These are phyloP conservation scores for Ashinkailepas kermadecensis DNA, from an alignment of 2,888 invertebrate genomes.

Conservation along the genomic window DNA sequence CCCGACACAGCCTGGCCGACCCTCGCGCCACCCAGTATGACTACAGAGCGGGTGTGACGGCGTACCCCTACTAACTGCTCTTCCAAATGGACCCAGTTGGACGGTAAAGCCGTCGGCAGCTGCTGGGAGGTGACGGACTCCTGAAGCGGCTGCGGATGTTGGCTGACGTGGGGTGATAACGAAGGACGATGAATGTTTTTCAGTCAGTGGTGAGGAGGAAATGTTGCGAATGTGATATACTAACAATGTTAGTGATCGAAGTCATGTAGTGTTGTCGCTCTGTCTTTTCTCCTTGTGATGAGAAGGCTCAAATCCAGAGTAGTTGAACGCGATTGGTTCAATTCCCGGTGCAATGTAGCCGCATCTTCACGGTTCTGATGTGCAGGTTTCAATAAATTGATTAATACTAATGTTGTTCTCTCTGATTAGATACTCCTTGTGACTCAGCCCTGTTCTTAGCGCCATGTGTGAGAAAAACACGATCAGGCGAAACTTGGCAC, in stretches of 20 bases:
- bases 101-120: background rate
- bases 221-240: background rate
- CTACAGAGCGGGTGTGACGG: background rate
- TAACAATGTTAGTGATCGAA: background rate
- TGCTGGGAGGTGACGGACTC: background rate
- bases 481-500: no score
- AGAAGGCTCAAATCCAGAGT: background rate
- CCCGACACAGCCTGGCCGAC: background rate
- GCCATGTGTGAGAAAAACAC: no score
- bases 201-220: background rate
- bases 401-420: no score
- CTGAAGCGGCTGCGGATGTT: background rate
- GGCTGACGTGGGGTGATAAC: no score
- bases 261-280: background rate
- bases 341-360: background rate
- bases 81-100: no score
- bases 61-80: background rate
- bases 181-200: background rate
- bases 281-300: background rate
- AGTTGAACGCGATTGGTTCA: background rate
- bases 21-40: background rate
- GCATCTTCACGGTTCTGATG: background rate
- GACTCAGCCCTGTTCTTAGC: no score
- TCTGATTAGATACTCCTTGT: no score
- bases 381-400: background rate